phyloP scores from a whole-genome alignment of 2,888 invertebrate genomes.

The Heteromurus nitidus region DNA sequence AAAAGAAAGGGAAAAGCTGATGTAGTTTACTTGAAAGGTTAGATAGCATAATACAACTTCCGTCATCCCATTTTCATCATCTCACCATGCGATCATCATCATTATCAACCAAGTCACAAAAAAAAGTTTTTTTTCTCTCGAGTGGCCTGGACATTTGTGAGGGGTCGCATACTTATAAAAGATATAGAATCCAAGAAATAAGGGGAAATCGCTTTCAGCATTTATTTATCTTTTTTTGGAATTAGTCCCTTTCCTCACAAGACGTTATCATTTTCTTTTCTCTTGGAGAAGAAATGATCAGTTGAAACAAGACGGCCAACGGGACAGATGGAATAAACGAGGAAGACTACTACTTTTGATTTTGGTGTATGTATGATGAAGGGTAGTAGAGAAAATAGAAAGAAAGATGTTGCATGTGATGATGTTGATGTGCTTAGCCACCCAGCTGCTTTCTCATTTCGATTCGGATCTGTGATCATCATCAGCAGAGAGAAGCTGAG shows the following conservation, averaged over 20 bases:
- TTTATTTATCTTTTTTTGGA: too few species aligned
- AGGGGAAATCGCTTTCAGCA: not conserved
- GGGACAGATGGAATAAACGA: too few species aligned
- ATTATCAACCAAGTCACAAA: slow-evolving; percentile 13
- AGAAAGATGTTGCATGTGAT: slow-evolving; percentile 24
- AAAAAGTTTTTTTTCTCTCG: not conserved
- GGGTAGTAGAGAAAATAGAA: slow-evolving; percentile 9
- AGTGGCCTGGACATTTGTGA: too few species aligned
- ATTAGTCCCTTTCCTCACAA: not conserved
- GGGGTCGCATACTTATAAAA: not conserved
- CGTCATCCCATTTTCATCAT: slow-evolving; percentile 55
- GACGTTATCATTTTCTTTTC: not conserved
- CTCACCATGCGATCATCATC: slow-evolving; percentile 35
- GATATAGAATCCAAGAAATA: not conserved
- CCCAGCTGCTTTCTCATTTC: slow-evolving; percentile 47
- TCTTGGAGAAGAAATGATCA: slow-evolving; percentile 23
- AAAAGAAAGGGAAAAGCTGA: not conserved
- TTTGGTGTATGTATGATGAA: too few species aligned
- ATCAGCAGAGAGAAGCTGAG: slow-evolving; percentile 10
- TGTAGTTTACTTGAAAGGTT: too few species aligned
- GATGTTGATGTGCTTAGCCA: slow-evolving; percentile 30
- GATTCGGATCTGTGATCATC: slow-evolving; percentile 52
- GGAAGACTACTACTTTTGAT: too few species aligned
- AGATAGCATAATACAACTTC: slow-evolving; percentile 18
- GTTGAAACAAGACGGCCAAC: slow-evolving; percentile 28